A percentile compares a stretch with the other conserved stretches of the same genome.
phyloP scores from a whole-genome alignment of 2,888 invertebrate genomes.

The Orchestes rusci region DNA sequence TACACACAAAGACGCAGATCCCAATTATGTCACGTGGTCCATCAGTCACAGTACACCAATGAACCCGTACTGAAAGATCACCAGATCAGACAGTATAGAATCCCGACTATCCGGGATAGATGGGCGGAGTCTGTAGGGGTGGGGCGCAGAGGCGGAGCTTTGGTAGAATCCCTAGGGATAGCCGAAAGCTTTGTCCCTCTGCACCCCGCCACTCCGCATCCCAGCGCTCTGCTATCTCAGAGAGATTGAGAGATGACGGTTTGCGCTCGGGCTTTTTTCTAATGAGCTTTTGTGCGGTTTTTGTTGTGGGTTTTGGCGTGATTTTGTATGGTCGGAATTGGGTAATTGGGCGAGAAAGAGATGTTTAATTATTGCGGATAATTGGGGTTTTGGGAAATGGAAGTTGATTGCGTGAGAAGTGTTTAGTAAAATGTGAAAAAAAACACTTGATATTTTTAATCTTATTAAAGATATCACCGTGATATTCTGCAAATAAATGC shows the following conservation, averaged over 20 bases:
- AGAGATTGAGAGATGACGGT: slow-evolving; percentile 20
- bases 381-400: too few species aligned
- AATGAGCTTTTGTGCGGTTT: slow-evolving; percentile 23
- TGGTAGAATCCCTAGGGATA: slow-evolving; percentile 24
- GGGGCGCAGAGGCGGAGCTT: slow-evolving; percentile 18
- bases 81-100: slow-evolving; percentile 24
- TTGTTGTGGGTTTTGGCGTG: slow-evolving; percentile 19
- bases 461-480: too few species aligned
- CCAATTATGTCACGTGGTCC: slow-evolving; percentile 7
- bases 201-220: slow-evolving; percentile 5
- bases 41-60: slow-evolving; percentile 15
- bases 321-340: slow-evolving; percentile 24
- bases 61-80: slow-evolving; percentile 25
- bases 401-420: too few species aligned
- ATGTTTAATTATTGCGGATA: too few species aligned
- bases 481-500: too few species aligned
- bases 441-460: too few species aligned
- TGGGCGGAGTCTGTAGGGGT: slow-evolving; percentile 21
- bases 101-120: slow-evolving; percentile 24
- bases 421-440: too few species aligned
- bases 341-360: too few species aligned
- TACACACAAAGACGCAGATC: neutral
- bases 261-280: slow-evolving; percentile 20
- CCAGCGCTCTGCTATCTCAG: slow-evolving; percentile 16
- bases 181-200: slow-evolving; percentile 14